Evolutionary conservation across 2,888 invertebrate genomes (phyloP).

Genomic region (Ligdia adustata): DNA sequence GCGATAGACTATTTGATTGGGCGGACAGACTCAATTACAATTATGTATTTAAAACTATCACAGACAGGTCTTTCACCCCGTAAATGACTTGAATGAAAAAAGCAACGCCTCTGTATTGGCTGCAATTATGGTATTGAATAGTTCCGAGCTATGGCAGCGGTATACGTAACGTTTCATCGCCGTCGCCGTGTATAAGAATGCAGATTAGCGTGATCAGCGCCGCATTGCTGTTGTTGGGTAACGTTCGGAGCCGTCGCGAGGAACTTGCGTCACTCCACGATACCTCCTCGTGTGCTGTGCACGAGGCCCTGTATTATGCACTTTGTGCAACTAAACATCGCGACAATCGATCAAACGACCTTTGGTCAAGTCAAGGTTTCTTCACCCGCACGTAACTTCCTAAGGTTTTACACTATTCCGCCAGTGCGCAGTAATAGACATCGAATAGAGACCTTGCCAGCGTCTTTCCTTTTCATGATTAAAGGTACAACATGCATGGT

Average conservation of each 20-base stretch:
- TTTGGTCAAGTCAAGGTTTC: conserved; percentile 43
- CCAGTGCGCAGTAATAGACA: conserved; percentile 11
- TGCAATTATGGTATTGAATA: background rate
- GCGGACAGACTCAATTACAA: conserved; percentile 31
- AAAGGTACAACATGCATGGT: conserved; percentile 23
- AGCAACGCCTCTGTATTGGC: conserved; percentile 13
- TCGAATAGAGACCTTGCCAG: conserved; percentile 21
- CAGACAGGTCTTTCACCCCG: conserved; percentile 13
- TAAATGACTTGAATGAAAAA: conserved; percentile 7
- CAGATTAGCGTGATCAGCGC: conserved; percentile 64
- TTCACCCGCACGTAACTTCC: conserved; percentile 30
- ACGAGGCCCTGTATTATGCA: conserved; percentile 49
- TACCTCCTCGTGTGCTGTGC: conserved; percentile 23
- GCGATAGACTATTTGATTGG: conserved; percentile 33
- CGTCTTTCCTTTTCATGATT: conserved; percentile 23
- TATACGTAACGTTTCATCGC: background rate
- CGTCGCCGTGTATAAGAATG: conserved; percentile 48
- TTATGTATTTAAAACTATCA: conserved; percentile 1
- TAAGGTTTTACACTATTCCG: conserved; percentile 28
- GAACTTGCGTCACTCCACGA: conserved; percentile 45
- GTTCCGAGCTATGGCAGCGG: background rate
- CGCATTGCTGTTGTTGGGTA: conserved; percentile 69
- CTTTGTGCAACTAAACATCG: conserved; percentile 42
- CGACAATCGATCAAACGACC: conserved; percentile 47
- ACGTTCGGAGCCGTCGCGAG: conserved; percentile 50